Percentiles rank a stretch among this genome's conserved stretches.
Conservation (phyloP, 2,113 vertebrate genomes). For the Phylloscopus trochilus region DNA sequence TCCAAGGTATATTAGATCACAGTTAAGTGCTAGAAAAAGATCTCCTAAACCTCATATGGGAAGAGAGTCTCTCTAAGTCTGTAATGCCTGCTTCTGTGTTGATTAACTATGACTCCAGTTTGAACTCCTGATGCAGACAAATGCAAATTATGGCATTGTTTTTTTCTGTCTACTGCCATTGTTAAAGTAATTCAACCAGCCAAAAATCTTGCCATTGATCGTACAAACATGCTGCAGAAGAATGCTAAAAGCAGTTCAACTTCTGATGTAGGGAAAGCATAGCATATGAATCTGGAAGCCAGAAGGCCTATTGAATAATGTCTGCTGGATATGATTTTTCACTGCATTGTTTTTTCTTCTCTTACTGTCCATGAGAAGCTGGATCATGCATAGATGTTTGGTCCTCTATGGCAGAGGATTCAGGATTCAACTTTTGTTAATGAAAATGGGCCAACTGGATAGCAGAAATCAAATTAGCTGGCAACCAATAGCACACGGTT, state of each 20-base stretch:
- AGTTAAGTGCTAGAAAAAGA: neutral
- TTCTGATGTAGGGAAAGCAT: neutral
- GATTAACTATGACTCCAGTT: neutral
- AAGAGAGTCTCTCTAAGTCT: neutral
- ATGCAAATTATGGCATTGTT: accelerated
- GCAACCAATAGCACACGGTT: neutral
- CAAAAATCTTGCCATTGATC: neutral
- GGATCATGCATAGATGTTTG: neutral
- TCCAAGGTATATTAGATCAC: neutral
- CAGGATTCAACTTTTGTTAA: neutral
- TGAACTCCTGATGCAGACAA: neutral
- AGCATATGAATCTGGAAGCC: neutral
- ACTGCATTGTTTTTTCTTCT: neutral
- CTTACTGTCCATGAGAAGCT: neutral
- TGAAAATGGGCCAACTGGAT: neutral
- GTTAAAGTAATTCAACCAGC: neutral
- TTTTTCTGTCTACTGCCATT: neutral
- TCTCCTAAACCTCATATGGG: neutral
- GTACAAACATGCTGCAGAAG: neutral
- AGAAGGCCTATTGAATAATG: neutral
- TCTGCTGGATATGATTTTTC: neutral
- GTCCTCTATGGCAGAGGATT: neutral
- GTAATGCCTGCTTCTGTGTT: neutral
- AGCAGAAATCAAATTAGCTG: neutral
- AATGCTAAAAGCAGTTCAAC: neutral